phyloP scores from a whole-genome alignment of 2,888 invertebrate genomes.

The Agrilus cyanescens region DNA sequence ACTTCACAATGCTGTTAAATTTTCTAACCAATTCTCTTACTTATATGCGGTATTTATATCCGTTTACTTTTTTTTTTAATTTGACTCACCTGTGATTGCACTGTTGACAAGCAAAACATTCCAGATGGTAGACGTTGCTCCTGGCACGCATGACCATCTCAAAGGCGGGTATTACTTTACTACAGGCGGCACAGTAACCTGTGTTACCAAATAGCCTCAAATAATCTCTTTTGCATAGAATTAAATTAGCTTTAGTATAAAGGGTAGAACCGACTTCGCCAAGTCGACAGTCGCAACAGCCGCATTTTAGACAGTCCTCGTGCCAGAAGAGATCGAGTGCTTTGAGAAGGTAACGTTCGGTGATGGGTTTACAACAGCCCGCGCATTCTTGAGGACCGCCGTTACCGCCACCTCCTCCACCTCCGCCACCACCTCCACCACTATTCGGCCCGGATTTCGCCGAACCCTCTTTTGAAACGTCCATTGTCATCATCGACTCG shows the following conservation, averaged over 20 bases:
- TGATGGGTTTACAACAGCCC: constrained; percentile 77
- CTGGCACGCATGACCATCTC: constrained; percentile 93
- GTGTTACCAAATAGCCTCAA: constrained; percentile 87
- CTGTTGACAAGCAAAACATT: constrained; percentile 90
- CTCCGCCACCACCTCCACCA: constrained; percentile 27
- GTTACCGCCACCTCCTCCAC: constrained; percentile 23
- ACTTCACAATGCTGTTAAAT: too few species aligned
- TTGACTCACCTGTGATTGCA: constrained; percentile 90
- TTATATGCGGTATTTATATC: too few species aligned
- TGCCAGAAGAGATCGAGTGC: constrained; percentile 89
- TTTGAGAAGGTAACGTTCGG: constrained; percentile 69
- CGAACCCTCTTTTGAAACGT: constrained; percentile 66
- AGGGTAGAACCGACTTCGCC: constrained; percentile 86
- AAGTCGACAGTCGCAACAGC: constrained; percentile 86
- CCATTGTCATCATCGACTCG: constrained; percentile 71
- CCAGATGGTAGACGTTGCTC: constrained; percentile 85
- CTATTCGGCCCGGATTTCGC: constrained; percentile 32
- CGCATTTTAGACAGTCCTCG: constrained; percentile 86
- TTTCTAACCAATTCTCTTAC: too few species aligned
- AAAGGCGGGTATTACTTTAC: constrained; percentile 86
- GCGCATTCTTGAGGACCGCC: constrained; percentile 56
- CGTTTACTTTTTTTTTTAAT: too few species aligned
- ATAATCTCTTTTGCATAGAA: constrained; percentile 85
- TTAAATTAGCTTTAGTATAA: constrained; percentile 82
- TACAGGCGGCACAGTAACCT: constrained; percentile 84